Conservation (phyloP, 1,140 invertebrate species). For the Conus betulinus region DNA sequence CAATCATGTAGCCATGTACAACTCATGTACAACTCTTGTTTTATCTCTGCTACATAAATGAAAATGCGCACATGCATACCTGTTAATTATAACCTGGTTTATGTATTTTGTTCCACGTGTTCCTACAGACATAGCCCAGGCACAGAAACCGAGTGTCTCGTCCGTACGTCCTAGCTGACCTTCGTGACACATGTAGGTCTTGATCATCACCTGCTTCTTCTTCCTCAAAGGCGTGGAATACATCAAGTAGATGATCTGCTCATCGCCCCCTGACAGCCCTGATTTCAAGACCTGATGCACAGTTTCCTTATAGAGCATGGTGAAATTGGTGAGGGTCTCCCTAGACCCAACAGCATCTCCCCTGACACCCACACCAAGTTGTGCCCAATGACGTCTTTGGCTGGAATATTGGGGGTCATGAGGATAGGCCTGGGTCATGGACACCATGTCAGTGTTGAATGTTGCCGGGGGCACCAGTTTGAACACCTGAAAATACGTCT, state of each 20-base stretch:
- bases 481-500: slow-evolving; percentile 51
- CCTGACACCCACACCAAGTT: slow-evolving; percentile 66
- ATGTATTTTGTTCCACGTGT: slow-evolving; percentile 50
- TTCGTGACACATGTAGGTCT: slow-evolving; percentile 47
- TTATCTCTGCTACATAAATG: slow-evolving; percentile 38
- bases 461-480: slow-evolving; percentile 58
- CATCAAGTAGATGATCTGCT: slow-evolving; percentile 52
- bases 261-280: slow-evolving; percentile 42
- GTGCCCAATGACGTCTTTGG: slow-evolving; percentile 48
- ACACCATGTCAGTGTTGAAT: slow-evolving; percentile 60
- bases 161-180: slow-evolving; percentile 49
- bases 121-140: slow-evolving; percentile 48
- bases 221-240: slow-evolving; percentile 42
- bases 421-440: slow-evolving; percentile 54
- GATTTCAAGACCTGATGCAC: slow-evolving; percentile 42
- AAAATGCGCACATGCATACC: neutral
- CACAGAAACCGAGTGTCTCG: slow-evolving; percentile 47
- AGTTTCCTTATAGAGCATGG: slow-evolving; percentile 39
- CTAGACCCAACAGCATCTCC: slow-evolving; percentile 52
- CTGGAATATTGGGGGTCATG: slow-evolving; percentile 39
- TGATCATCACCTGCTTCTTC: slow-evolving; percentile 37
- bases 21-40: slow-evolving; percentile 25
- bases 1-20: neutral
- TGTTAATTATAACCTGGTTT: slow-evolving; percentile 13
- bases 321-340: slow-evolving; percentile 48